Base-by-base conservation (phyloP, 2,113 vertebrate genomes). In the Craseonycteris thonglongyai region DNA sequence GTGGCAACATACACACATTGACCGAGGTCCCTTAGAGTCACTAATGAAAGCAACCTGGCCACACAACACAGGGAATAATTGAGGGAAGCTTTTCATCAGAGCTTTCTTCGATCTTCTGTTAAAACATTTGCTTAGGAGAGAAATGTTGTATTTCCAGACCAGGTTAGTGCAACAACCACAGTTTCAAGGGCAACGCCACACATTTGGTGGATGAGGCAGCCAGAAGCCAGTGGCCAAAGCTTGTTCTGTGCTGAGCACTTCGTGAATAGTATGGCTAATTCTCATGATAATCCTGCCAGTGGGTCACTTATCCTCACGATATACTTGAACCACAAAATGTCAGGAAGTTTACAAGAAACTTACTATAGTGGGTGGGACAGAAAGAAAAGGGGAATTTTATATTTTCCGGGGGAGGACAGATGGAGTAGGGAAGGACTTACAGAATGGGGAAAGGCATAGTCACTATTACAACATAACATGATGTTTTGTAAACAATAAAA, bases 91-190 rank as follows among this genome's bases (percentile, higher is more conserved):
- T 68, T 86, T 83, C 63, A 40, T 38, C 28, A 26, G 18, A 33
- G 22, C 21, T 92, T 13, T 69, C 66, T 90, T 72, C 83, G 28
- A 54, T 80, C 66, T 85, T 24, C 56, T 91, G 22, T 51, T 68
- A 65, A 96, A 96, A 65, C 45, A 84, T 85, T 94, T 76, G 30
- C 82, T 85, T 42, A 54, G 49, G 59, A 88, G 71, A 81, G 26
- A 56, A 49, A 75, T 21, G 14, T 47, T 58, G 0, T n/a, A 30
- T 80, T 81, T 92, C 47, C n/a, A 81, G 78, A 63, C 56, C 56
- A 88, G 65, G 84, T 92, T 93, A 66, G 38, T 45, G 28, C 12
- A 78, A 58, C 47, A 30, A 87, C 82, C 22, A 51, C 5, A 66
- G 51, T 51, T 92, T 47, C 66, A 68, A 88, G 42, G 59, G 45